phyloP scores from a whole-genome alignment of 2,113 vertebrate genomes.

The Phalacrocorax pelagicus region DNA sequence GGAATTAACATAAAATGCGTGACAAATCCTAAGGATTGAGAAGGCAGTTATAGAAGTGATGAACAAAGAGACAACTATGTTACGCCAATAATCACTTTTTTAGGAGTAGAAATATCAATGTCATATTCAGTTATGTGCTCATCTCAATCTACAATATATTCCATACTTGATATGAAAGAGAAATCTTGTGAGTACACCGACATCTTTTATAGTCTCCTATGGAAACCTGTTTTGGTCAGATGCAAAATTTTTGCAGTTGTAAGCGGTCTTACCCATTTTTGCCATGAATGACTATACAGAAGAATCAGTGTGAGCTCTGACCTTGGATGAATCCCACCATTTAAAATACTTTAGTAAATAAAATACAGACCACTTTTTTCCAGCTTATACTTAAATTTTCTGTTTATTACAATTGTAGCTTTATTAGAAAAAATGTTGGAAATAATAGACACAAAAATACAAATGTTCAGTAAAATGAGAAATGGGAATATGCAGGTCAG shows the following conservation, averaged over 20 bases:
- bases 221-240: background rate
- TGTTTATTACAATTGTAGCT: background rate
- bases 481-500: background rate
- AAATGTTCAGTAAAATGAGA: background rate
- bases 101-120: background rate
- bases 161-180: background rate
- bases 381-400: background rate
- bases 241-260: background rate
- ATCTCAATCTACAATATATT: background rate
- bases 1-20: background rate
- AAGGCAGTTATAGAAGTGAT: background rate
- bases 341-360: background rate
- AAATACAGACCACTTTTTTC: background rate
- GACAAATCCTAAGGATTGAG: background rate
- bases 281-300: background rate
- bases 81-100: background rate
- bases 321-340: background rate
- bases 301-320: background rate
- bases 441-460: background rate
- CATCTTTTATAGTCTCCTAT: background rate
- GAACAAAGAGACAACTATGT: background rate
- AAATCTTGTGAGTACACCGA: background rate
- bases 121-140: background rate
- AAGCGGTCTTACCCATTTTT: background rate
- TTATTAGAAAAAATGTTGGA: background rate